Percentiles rank a stretch among this genome's conserved stretches.
Conservation (phyloP, 2,888 invertebrate species). For the Monopis laevigella region DNA sequence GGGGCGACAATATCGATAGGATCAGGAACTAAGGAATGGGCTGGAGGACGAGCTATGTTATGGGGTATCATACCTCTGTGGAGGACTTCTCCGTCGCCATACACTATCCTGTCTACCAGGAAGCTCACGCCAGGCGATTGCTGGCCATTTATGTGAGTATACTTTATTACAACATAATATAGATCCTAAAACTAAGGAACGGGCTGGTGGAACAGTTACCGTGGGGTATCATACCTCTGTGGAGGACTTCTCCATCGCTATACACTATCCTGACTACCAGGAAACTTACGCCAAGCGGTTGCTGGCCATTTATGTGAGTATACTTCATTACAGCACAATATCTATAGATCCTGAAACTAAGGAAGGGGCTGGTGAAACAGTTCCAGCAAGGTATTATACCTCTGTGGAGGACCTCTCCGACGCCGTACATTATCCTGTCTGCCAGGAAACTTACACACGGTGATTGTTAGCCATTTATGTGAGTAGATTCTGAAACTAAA, state of each 20-base stretch:
- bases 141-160: constrained; percentile 51
- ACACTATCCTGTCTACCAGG: constrained; percentile 42
- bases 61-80: constrained; percentile 52
- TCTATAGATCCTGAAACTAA: constrained; percentile 35
- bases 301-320: constrained; percentile 52
- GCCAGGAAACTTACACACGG: constrained; percentile 41
- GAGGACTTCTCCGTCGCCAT: constrained; percentile 41
- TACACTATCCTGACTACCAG: constrained; percentile 42
- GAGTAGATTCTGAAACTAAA: constrained; percentile 31
- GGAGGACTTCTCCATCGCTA: constrained; percentile 43
- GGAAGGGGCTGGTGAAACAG: constrained; percentile 38
- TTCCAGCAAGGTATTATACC: constrained; percentile 49
- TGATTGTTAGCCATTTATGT: constrained; percentile 59
- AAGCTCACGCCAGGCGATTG: constrained; percentile 47
- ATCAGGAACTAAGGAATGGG: constrained; percentile 35
- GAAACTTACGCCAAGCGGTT: constrained; percentile 44
- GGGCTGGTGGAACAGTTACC: constrained; percentile 37
- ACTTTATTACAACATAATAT: no score
- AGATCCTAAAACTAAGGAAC: constrained; percentile 38
- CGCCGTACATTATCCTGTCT: constrained; percentile 45
- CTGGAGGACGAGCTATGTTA: constrained; percentile 39
- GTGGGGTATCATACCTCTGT: constrained; percentile 49
- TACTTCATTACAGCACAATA: no score
- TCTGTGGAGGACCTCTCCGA: constrained; percentile 41
- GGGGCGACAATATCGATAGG: constrained; percentile 32